A percentile compares a stretch with the other conserved stretches of the same genome.
Evolutionary conservation across 2,113 vertebrate genomes (phyloP).

Genomic region (Rhea americana): DNA sequence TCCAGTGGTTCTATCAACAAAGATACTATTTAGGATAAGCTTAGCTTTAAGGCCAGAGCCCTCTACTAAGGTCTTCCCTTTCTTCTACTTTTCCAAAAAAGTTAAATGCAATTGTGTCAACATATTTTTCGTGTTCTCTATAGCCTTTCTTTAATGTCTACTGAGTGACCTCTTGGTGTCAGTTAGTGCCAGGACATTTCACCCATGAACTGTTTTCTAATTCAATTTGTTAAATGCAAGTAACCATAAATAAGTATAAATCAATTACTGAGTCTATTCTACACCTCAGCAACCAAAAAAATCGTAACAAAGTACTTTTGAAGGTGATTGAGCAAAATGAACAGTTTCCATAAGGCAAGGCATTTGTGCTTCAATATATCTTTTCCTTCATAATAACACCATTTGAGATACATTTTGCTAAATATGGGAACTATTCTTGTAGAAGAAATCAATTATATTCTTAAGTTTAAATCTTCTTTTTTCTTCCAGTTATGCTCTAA

Average conservation of each 20-base stretch:
- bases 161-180: slow-evolving; percentile 17
- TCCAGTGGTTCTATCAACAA: background rate
- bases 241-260: slow-evolving; percentile 43
- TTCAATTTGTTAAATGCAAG: slow-evolving; percentile 40
- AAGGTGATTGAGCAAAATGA: slow-evolving; percentile 56
- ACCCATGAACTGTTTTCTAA: slow-evolving; percentile 38
- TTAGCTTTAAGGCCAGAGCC: background rate
- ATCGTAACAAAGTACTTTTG: slow-evolving; percentile 9
- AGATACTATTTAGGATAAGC: background rate
- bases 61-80: background rate
- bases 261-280: slow-evolving; percentile 30
- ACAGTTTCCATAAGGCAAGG: background rate
- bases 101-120: background rate
- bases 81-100: background rate
- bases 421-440: slow-evolving; percentile 49
- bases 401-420: slow-evolving; percentile 50
- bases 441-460: slow-evolving; percentile 71
- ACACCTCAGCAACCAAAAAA: slow-evolving; percentile 2
- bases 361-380: slow-evolving; percentile 52
- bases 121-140: background rate
- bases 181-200: slow-evolving; percentile 30
- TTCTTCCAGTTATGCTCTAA: slow-evolving; percentile 25
- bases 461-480: slow-evolving; percentile 48
- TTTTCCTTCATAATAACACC: slow-evolving; percentile 43
- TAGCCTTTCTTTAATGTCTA: slow-evolving; percentile 11